Evolutionary conservation across 53 echinoderm and acorn worm species (phyloP).

Genomic region (Holothuria scabra): DNA sequence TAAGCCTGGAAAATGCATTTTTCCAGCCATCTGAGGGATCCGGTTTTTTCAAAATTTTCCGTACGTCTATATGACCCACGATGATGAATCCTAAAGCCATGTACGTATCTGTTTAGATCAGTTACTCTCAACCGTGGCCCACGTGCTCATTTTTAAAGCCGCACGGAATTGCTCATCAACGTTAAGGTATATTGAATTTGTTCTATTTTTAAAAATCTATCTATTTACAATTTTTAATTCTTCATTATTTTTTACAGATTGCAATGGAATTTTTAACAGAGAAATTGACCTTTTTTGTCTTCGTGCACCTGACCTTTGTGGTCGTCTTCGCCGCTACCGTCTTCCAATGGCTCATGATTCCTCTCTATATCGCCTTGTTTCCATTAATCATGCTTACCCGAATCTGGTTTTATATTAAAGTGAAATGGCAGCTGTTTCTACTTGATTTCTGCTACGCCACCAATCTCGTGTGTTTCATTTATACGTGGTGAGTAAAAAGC

Average conservation of each 20-base stretch:
- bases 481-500: neutral
- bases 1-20: too few relatives aligned
- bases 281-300: slow-evolving; percentile 9
- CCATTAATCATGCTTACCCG: neutral
- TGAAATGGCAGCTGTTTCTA: slow-evolving; percentile 26
- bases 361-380: neutral
- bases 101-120: too few relatives aligned
- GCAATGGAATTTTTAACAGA: slow-evolving; percentile 4
- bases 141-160: too few relatives aligned
- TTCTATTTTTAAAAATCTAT: too few relatives aligned
- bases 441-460: slow-evolving; percentile 14
- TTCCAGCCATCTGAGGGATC: too few relatives aligned
- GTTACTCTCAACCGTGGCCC: too few relatives aligned
- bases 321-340: neutral
- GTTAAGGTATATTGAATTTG: too few relatives aligned
- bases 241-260: neutral
- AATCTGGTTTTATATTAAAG: slow-evolving; percentile 8
- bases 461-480: slow-evolving; percentile 10
- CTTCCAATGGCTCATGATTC: slow-evolving; percentile 9
- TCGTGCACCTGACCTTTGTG: neutral
- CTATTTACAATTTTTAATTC: too few relatives aligned
- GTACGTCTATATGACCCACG: too few relatives aligned
- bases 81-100: too few relatives aligned
- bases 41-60: too few relatives aligned
- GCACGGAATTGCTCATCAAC: too few relatives aligned